Evolutionary conservation across 2,888 invertebrate genomes (phyloP).

Genomic region (Erebia palarica): DNA sequence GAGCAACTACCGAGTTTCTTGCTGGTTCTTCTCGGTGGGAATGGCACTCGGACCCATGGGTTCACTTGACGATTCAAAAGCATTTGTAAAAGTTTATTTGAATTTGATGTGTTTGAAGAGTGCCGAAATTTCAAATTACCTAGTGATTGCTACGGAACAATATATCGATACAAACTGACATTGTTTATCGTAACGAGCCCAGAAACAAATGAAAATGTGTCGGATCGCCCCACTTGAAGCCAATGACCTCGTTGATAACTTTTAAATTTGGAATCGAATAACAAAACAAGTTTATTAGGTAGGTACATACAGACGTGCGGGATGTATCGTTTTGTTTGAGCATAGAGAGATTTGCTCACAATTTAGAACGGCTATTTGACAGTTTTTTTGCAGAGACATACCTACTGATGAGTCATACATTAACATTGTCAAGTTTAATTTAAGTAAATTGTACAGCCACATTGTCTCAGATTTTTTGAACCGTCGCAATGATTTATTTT

Average conservation of each 20-base stretch:
- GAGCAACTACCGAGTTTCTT: too few species aligned
- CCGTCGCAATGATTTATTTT: neutral
- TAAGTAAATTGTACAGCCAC: too few species aligned
- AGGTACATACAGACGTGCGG: conserved; percentile 24
- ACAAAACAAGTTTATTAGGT: conserved; percentile 47
- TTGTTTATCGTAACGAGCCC: conserved; percentile 37
- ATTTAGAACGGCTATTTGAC: neutral
- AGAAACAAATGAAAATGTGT: conserved; percentile 44
- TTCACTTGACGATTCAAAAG: too few species aligned
- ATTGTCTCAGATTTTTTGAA: too few species aligned
- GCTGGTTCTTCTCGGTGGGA: too few species aligned
- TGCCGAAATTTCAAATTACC: conserved; percentile 1
- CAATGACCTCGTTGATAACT: conserved; percentile 51
- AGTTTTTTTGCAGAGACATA: neutral
- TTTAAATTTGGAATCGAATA: conserved; percentile 46
- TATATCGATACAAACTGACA: conserved; percentile 35
- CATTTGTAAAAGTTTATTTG: too few species aligned
- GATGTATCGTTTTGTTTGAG: conserved; percentile 23
- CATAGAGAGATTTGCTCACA: conserved; percentile 2
- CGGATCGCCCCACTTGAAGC: conserved; percentile 43
- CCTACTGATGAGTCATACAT: too few species aligned
- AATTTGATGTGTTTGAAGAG: too few species aligned
- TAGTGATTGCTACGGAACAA: conserved; percentile 20
- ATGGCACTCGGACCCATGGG: too few species aligned
- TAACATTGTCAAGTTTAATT: too few species aligned